Evolutionary conservation across 2,888 invertebrate species (phyloP), one percentile per base, ranked within the genome.

Genomic region (Auanema freiburgensis): DNA sequence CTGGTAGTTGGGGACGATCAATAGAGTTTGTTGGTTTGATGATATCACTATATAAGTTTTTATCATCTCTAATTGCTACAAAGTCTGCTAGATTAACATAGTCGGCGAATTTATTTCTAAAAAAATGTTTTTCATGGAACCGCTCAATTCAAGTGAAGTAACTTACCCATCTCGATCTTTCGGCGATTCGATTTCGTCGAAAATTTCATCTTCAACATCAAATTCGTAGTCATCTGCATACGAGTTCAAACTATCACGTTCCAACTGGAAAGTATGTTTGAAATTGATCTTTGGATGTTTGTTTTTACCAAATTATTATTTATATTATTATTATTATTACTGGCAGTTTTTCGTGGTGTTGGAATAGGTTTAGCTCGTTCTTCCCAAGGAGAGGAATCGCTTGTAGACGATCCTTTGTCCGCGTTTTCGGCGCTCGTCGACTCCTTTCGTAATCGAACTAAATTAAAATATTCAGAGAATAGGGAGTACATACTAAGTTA

Each of bases 81-180:
- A 78, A 79, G 44, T 79, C 79, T 10, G 74, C 59, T 16, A 79
- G 69, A 63, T 79, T 79, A 54, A 79, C 79, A 53, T 79, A 79
- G 51, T 79, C 79, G 8, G 71, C 76, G 52, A 56, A 57, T 33
- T 65, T 16, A 1, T 44, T 40, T 44, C 56, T 46, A 49, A 57
- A 57, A n/a, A 52, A 16, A 44, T 57, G 16, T 46, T 16, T 46
- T 46, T 46, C 46, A 3, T 46, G 16, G 16, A 4, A 16, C 6
- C 6, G 3, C 6, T 23, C 52, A 52, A 21, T 23, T 21, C 16
- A 10, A 8, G 2, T 52, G 16, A 5, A 52, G 16, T 10, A 21
- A 23, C 56, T 41, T 10, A 55, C 42, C 42, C 63, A 40, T 55
- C 18, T 16, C 51, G 42, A 63, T 58, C 63, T 25, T 44, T 51